phyloP scores from a whole-genome alignment of 2,113 vertebrate species.

The Xenotilapia flavipinnis region DNA sequence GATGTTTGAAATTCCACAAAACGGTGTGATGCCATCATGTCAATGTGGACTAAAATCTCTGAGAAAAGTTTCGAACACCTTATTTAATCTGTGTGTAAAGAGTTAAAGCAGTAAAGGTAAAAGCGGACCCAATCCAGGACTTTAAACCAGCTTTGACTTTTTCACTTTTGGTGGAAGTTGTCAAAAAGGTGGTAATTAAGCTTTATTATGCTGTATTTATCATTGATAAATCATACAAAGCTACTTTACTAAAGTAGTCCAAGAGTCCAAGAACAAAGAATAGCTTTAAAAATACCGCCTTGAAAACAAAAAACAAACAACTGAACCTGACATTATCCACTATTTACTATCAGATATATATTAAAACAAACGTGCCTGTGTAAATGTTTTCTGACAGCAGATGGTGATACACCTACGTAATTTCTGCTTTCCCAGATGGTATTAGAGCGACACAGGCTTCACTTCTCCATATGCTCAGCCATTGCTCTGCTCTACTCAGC shows the following conservation, averaged over 20 bases:
- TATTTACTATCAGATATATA: not conserved
- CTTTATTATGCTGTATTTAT: not conserved
- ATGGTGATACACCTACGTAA: constrained; percentile 60
- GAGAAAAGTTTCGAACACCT: not conserved
- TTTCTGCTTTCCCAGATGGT: constrained; percentile 49
- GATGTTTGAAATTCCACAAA: not conserved
- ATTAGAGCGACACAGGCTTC: constrained; percentile 7
- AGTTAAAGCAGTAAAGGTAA: not conserved
- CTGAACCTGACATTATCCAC: not conserved
- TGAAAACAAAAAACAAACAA: not conserved
- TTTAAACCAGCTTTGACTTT: not conserved
- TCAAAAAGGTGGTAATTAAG: not conserved
- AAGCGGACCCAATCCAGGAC: not conserved
- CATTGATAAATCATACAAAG: not conserved
- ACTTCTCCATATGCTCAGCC: constrained; percentile 37
- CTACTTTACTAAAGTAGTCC: not conserved
- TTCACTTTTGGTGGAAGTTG: not conserved
- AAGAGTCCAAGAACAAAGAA: not conserved
- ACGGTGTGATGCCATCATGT: not conserved
- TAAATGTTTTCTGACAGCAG: constrained; percentile 56
- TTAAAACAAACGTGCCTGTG: not conserved
- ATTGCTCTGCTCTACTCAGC: not conserved
- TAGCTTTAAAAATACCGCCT: not conserved
- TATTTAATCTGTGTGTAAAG: not conserved
- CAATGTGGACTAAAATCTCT: not conserved